These are phyloP conservation scores for Trachymyrmex cornetzi DNA, from an alignment of 1,140 invertebrate species.

Conservation along the genomic window DNA sequence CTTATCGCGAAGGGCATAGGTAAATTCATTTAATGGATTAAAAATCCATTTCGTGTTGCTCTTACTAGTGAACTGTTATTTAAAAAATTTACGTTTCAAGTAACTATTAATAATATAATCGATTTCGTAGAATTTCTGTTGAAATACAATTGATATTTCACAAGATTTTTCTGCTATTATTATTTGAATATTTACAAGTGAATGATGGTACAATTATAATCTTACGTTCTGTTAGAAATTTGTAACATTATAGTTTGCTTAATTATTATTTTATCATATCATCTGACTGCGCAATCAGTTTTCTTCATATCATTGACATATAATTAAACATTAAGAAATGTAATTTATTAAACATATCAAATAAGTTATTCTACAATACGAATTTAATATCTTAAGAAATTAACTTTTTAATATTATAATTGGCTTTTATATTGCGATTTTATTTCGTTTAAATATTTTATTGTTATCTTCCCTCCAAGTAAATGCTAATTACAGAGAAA, in stretches of 20 bases:
- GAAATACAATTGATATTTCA: neutral
- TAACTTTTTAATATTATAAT: slow-evolving; percentile 25
- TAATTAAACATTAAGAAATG: slow-evolving; percentile 26
- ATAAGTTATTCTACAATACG: slow-evolving; percentile 11
- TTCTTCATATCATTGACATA: slow-evolving; percentile 34
- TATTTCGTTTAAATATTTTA: slow-evolving; percentile 1
- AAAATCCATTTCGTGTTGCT: neutral
- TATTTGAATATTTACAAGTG: neutral
- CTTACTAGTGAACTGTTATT: neutral
- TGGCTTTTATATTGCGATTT: slow-evolving; percentile 22
- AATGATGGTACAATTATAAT: neutral
- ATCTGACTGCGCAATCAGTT: slow-evolving; percentile 7
- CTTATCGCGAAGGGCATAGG: slow-evolving; percentile 36
- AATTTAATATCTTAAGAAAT: slow-evolving; percentile 51
- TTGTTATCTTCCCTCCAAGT: neutral
- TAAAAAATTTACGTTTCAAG: neutral
- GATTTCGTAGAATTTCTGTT: neutral
- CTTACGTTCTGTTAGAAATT: slow-evolving; percentile 3
- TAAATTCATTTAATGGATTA: slow-evolving; percentile 35
- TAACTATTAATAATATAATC: neutral
- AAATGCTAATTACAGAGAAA: slow-evolving; percentile 24
- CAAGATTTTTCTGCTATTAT: too few relatives aligned
- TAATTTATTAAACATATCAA: slow-evolving; percentile 58
- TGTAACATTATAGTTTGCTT: neutral
- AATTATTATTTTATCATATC: slow-evolving; percentile 36